Evolutionary conservation across 1,140 invertebrate species (phyloP).

Genomic region (Drosophila lacertosa): DNA sequence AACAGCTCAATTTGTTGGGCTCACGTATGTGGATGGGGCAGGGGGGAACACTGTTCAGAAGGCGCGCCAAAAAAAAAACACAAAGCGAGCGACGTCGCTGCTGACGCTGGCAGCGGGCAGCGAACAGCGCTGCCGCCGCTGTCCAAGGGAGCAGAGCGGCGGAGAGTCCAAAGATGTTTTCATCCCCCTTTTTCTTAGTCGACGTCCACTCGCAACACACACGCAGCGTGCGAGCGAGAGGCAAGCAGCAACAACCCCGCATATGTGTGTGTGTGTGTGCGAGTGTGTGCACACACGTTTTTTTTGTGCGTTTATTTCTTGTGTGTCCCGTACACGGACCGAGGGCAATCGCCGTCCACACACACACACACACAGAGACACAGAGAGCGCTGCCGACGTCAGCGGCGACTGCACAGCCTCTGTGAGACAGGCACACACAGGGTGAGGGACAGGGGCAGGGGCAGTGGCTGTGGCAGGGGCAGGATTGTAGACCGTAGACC

Average conservation of each 20-base stretch:
- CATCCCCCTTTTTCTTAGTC: conserved; percentile 72
- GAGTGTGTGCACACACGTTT: conserved; percentile 58
- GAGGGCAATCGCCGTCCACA: conserved; percentile 33
- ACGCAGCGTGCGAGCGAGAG: conserved; percentile 44
- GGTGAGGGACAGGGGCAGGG: background rate
- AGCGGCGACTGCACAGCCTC: conserved; percentile 62
- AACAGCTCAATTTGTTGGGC: conserved; percentile 48
- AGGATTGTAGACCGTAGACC: conserved; percentile 41
- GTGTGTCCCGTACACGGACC: conserved; percentile 43
- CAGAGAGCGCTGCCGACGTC: conserved; percentile 30
- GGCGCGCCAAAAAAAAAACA: conserved; percentile 50
- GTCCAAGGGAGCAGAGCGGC: conserved; percentile 32
- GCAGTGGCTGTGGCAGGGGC: conserved; percentile 6
- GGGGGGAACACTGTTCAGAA: conserved; percentile 10
- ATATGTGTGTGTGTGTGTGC: conserved; percentile 39
- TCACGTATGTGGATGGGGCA: conserved; percentile 35
- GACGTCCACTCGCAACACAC: conserved; percentile 70
- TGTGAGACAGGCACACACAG: conserved; percentile 26
- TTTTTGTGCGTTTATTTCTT: conserved; percentile 45
- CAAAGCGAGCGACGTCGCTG: background rate
- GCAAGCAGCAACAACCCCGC: conserved; percentile 59
- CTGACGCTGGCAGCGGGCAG: conserved; percentile 3
- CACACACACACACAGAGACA: background rate
- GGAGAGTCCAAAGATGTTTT: conserved; percentile 58
- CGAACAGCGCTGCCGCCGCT: conserved; percentile 18